Conservation (phyloP, 2,888 invertebrate species). For the Tetrapedia diversipes region DNA sequence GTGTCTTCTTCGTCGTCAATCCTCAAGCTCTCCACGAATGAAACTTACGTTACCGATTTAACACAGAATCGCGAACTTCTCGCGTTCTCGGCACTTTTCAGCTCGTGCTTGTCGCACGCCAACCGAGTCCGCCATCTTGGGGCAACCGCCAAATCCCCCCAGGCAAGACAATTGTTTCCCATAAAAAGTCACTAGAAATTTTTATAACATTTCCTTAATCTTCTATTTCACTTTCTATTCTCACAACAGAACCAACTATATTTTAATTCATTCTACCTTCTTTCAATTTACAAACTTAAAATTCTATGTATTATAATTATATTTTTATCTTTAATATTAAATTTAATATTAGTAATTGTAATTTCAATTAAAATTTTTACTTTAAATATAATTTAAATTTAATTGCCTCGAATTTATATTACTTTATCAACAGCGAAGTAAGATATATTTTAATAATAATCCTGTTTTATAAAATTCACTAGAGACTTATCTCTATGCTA, state of each 20-base stretch:
- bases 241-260: not conserved
- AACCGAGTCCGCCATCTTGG: slow-evolving; percentile 82
- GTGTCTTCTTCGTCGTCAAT: slow-evolving; percentile 54
- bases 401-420: not conserved
- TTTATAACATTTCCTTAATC: slow-evolving; percentile 4
- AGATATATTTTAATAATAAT: not conserved
- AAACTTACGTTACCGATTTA: slow-evolving; percentile 70
- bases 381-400: not conserved
- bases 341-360: not conserved
- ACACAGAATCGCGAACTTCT: slow-evolving; percentile 77
- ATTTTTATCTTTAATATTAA: not conserved
- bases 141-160: slow-evolving; percentile 78
- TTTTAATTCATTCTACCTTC: slow-evolving; percentile 1
- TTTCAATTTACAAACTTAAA: not conserved
- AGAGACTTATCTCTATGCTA: not conserved
- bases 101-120: slow-evolving; percentile 80
- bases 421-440: not conserved
- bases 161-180: slow-evolving; percentile 68
- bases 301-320: not conserved
- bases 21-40: slow-evolving; percentile 58
- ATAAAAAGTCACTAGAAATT: slow-evolving; percentile 68
- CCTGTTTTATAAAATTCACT: slow-evolving; percentile 8
- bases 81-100: slow-evolving; percentile 78
- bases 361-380: not conserved
- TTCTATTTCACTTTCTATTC: slow-evolving; percentile 8